Conservation (phyloP, 2,797 vertebrate genomes). For the Clarias platycephalus region DNA sequence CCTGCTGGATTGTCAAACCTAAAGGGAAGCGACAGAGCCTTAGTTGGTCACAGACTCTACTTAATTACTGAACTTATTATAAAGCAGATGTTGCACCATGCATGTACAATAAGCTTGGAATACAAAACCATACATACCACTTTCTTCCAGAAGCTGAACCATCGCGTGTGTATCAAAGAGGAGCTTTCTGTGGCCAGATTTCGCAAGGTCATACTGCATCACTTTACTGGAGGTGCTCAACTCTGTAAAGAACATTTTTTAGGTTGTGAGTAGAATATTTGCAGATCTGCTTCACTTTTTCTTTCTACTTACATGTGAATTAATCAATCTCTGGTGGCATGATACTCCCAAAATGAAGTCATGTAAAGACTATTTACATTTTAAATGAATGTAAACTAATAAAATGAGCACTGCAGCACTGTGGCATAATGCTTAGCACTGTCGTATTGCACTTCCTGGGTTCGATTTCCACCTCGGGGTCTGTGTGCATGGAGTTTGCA, state of each 20-base stretch:
- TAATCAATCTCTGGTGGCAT: background rate
- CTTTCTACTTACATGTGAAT: background rate
- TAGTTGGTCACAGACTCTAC: background rate
- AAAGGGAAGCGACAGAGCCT: slow-evolving; percentile 17
- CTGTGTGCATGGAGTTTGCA: too few species aligned
- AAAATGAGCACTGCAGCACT: too few species aligned
- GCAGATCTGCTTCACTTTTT: background rate
- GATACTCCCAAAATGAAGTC: background rate
- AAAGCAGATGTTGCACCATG: background rate
- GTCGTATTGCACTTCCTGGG: too few species aligned
- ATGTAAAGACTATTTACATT: background rate
- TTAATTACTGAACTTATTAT: background rate
- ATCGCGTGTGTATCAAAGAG: slow-evolving; percentile 92
- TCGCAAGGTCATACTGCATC: slow-evolving; percentile 72
- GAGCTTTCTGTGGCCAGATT: slow-evolving; percentile 72
- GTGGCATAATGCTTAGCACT: too few species aligned
- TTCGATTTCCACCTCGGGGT: too few species aligned
- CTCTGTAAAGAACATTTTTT: slow-evolving; percentile 67
- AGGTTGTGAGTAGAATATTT: background rate
- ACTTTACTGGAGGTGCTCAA: slow-evolving; percentile 66
- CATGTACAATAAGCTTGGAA: background rate
- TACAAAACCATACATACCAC: slow-evolving; percentile 72
- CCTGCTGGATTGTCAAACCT: slow-evolving; percentile 86
- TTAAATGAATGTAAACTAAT: background rate
- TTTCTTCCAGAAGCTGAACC: slow-evolving; percentile 85